Evolutionary conservation across 2,888 invertebrate genomes (phyloP), one percentile per base, ranked within the genome.

Genomic region (Pachliopta kotzebuea): DNA sequence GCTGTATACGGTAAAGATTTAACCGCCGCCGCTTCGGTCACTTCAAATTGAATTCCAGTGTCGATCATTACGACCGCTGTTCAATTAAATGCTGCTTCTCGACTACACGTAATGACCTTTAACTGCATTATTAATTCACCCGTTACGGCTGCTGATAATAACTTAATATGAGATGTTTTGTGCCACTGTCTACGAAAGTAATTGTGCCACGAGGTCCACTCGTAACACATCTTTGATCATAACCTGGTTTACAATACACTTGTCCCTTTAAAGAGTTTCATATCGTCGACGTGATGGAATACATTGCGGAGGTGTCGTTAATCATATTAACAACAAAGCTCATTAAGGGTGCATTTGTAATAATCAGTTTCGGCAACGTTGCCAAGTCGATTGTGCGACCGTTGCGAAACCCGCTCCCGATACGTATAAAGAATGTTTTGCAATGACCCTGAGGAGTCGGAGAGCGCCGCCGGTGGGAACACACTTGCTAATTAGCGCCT

Each of bases 261-360:
- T 37, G 37, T 14, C 37, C 14, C 14, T 37, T 37, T 37, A 37
- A 37, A 37, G 37, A 37, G 37, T 37, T n/a, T 42, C 42, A 37
- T 62, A 50, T 56, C 50, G 31, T 56, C 29, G 21, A 8, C 2
- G 24, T n/a, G 24, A 1, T 6, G 56, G 76, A 74, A 78, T 82
- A 78, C 81, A 83, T 82, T 75, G 71, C 76, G 75, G 74, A 72
- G 72, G 73, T 67, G 74, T 79, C 85, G 85, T 89, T 83, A 86
- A 88, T 88, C 86, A 89, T 82, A 77, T 78, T 80, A 83, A 84
- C 83, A 84, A 85, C 83, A 76, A 77, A 82, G 77, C 85, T 87
- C 87, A 88, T 90, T 90, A 89, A 81, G 79, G 80, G 75, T 83
- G 80, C 83, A 88, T 88, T 88, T 86, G 84, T 88, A 85, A 86